Conservation (phyloP, 1,140 invertebrate species). For the Dysdera silvatica region DNA sequence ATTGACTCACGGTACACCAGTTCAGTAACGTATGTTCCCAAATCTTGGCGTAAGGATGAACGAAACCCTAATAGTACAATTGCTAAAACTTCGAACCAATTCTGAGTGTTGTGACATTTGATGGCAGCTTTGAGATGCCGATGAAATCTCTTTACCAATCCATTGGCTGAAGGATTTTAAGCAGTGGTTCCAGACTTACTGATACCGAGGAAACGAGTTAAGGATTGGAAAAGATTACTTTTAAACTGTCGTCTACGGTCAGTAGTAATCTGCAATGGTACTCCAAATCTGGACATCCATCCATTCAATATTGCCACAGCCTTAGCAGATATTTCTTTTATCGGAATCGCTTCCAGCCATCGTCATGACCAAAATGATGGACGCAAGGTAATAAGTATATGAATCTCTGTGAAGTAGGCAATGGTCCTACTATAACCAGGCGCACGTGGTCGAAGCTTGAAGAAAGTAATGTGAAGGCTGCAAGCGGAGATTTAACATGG, state of each 20-base stretch:
- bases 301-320: slow-evolving; percentile 36
- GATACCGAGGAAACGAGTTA: slow-evolving; percentile 19
- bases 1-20: slow-evolving; percentile 33
- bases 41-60: slow-evolving; percentile 35
- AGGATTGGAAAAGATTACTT: slow-evolving; percentile 34
- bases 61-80: slow-evolving; percentile 40
- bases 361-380: slow-evolving; percentile 44
- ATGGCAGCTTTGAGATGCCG: slow-evolving; percentile 41
- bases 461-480: background rate
- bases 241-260: slow-evolving; percentile 47
- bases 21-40: slow-evolving; percentile 28
- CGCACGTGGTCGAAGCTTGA: slow-evolving; percentile 44
- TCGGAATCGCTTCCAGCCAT: slow-evolving; percentile 45
- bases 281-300: slow-evolving; percentile 42
- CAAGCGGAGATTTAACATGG: slow-evolving; percentile 21
- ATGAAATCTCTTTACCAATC: slow-evolving; percentile 42
- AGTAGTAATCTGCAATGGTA: slow-evolving; percentile 35
- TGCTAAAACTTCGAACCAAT: slow-evolving; percentile 41
- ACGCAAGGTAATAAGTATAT: slow-evolving; percentile 44
- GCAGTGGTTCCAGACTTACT: slow-evolving; percentile 12
- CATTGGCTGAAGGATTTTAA: slow-evolving; percentile 40
- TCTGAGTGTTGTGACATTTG: slow-evolving; percentile 4
- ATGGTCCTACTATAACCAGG: slow-evolving; percentile 46
- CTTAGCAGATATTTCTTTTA: slow-evolving; percentile 40
- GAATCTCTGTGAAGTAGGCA: slow-evolving; percentile 40